Evolutionary conservation across 2,888 invertebrate species (phyloP), one percentile per base, ranked within the genome.

Genomic region (Campopleginae sp.): DNA sequence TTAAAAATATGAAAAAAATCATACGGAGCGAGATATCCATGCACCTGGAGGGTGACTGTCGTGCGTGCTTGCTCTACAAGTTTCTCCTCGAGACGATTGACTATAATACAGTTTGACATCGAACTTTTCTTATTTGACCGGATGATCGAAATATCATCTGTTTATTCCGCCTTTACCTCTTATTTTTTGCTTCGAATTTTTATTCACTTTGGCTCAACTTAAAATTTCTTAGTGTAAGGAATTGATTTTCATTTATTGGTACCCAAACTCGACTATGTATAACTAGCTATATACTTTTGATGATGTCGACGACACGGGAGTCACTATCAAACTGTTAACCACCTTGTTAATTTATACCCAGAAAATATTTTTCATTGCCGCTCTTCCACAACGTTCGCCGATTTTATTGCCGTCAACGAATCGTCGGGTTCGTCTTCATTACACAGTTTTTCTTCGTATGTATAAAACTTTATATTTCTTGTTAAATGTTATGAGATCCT

Each of bases 51-150:
- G 66, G 63, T 17, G 12, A 42, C 7, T n/a, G 42, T 61, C 74
- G 33, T 70, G 46, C 63, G 70, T 14, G 54, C 78, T 38, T 81
- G 85, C 79, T 85, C 79, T 79, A 85, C 70, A 58, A 78, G 75
- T 42, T 75, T 78, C 2, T 12, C 54, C 44, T 38, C 4, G n/a
- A 17, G n/a, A 8, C n/a, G 6, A 48, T 48, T n/a, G 46, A 48
- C 46, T 17, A n/a, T n/a, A 19, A 27, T 17, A 48, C 63, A 48
- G 44, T 14, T 65, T 23, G 0, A 23, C 23, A 65, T 38, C 68
- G 38, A 68, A 27, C 42, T 68, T 19, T 75, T 38, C 63, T 74
- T n/a, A n/a, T n/a, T 70, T 74, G 33, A 44, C 44, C 31, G 33
- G 8, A 77, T 48, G 76, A 84, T 80, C 46, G 71, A 5, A 33